phyloP scores from a whole-genome alignment of 2,113 vertebrate species.

The Pantherophis guttatus region DNA sequence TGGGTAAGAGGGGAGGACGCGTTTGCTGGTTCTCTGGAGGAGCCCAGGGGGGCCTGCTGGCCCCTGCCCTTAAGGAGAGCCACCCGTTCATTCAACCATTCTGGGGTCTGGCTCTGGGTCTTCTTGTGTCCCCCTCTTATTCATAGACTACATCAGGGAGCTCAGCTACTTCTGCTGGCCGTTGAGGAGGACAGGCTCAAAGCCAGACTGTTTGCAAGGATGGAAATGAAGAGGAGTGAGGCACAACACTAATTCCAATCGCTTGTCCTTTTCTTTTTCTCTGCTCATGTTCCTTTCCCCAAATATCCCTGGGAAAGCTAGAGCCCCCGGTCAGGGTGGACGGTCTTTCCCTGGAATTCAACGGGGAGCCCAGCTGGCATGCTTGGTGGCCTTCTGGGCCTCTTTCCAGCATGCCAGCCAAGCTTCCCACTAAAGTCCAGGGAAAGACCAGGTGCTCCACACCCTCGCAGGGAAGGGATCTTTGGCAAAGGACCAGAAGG shows the following conservation, averaged over 20 bases:
- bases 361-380: neutral
- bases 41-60: neutral
- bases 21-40: neutral
- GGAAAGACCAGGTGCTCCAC: no score
- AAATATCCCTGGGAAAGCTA: neutral
- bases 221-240: neutral
- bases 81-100: neutral
- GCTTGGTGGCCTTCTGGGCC: neutral
- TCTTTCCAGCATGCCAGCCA: neutral
- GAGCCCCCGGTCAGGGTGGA: neutral
- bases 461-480: no score
- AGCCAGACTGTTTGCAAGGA: neutral
- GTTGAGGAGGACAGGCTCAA: neutral
- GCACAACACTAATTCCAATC: no score
- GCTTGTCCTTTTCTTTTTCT: neutral
- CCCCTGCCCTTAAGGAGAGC: neutral
- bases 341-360: neutral
- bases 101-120: neutral
- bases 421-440: no score
- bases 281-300: fast-evolving
- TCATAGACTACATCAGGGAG: neutral
- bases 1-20: neutral
- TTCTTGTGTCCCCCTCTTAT: neutral
- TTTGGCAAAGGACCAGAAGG: no score
- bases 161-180: neutral